These are phyloP conservation scores for Hycleus cichorii DNA, from an alignment of 1,140 invertebrate genomes.

Conservation along the genomic window DNA sequence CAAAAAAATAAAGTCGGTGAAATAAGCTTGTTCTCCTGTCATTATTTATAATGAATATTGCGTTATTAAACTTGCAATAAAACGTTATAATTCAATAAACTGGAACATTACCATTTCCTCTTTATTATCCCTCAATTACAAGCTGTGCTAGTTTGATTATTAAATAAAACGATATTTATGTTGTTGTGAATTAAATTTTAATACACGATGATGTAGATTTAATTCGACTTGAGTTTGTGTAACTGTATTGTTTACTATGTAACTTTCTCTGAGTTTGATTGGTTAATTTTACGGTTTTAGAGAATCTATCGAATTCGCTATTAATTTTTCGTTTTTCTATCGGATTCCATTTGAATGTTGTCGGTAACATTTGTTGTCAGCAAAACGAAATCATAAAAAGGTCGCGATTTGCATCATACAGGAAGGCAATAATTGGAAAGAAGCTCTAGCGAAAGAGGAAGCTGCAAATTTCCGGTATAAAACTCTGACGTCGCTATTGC, in stretches of 20 bases:
- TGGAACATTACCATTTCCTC: constrained; percentile 13
- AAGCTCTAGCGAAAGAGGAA: constrained; percentile 11
- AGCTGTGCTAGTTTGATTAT: constrained; percentile 14
- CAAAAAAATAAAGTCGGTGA: too few species aligned
- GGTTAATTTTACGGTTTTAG: too few species aligned
- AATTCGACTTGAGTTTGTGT: too few species aligned
- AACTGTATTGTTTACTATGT: too few species aligned
- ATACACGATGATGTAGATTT: constrained; percentile 1
- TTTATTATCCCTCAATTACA: constrained; percentile 15
- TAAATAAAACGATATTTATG: constrained; percentile 11
- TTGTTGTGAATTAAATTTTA: constrained; percentile 9
- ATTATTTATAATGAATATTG: background rate
- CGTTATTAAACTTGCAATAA: constrained; percentile 12
- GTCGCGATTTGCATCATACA: constrained; percentile 18
- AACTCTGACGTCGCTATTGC: background rate
- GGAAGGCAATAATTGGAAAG: constrained; percentile 22
- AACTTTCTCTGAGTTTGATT: too few species aligned
- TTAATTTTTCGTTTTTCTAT: too few species aligned
- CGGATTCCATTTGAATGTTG: too few species aligned
- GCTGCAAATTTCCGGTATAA: constrained; percentile 17
- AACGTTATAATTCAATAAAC: constrained; percentile 12
- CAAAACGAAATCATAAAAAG: constrained; percentile 6
- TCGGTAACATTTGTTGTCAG: too few species aligned
- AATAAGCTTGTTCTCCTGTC: too few species aligned
- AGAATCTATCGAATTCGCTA: too few species aligned